Base-by-base conservation (phyloP, 2,113 vertebrate genomes). In the Calyptomena viridis region DNA sequence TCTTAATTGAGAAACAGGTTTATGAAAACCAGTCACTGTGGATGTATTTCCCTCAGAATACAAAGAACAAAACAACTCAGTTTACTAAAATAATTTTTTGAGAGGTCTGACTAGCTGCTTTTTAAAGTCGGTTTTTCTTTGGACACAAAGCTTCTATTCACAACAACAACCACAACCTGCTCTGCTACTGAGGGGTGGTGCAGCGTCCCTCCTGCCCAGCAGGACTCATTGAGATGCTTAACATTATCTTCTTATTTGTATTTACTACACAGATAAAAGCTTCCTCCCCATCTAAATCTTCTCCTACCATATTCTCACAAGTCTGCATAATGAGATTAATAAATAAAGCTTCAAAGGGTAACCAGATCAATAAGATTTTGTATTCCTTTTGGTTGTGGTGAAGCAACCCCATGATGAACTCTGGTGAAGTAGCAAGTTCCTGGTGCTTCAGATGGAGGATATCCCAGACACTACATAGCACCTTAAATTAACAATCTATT, bases 261-360 rank as follows among this genome's bases (percentile, higher is more conserved):
- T 95, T 95, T 83, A 67, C 47, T 72, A 72, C 55, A 77, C 35
- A 80, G 87, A 94, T 84, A 91, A 89, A 68, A 74, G 63, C 73
- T 93, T 82, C 79, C 49, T 81, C 78, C 83, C 72, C 75, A 68
- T 44, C 93, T 75, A 93, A 60, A 55, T 93, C 40, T 86, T 93
- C 89, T 95, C 33, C 63, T 78, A 64, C 77, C 52, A 35, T 9
- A 62, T 94, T 96, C 49, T 96, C 37, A 95, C 84, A 62, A 95
- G 91, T 90, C 87, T 95, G 60, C 89, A 74, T 80, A 84, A 95
- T 52, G 28, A 88, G 75, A 89, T 87, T 90, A 96, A 94, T 89
- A 67, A 94, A 91, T 85, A 91, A 90, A 90, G 55, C 87, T 94
- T 95, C 83, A 84, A 68, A 93, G 86, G 35, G 73, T 90, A 90